Percentiles rank a stretch among this genome's conserved stretches.
These are phyloP conservation scores for Eupeodes corollae DNA, from an alignment of 1,140 invertebrate species.

Conservation along the genomic window DNA sequence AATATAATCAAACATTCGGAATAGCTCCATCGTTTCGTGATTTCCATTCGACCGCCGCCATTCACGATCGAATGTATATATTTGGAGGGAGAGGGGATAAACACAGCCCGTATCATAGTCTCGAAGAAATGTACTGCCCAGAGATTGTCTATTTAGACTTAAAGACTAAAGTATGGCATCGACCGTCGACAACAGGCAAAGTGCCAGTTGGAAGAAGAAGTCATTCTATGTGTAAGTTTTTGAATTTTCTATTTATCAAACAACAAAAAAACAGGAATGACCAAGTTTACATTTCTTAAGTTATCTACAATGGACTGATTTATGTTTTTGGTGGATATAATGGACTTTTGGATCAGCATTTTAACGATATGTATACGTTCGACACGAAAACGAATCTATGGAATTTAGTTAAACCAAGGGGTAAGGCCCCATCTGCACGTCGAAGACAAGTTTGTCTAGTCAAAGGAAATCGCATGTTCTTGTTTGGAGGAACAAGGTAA, in stretches of 20 bases:
- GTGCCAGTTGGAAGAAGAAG: slow-evolving; percentile 64
- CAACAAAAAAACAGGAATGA: not conserved
- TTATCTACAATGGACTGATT: slow-evolving; percentile 61
- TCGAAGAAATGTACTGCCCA: slow-evolving; percentile 66
- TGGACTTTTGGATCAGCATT: slow-evolving; percentile 60
- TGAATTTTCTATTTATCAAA: slow-evolving; percentile 17
- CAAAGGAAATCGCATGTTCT: slow-evolving; percentile 55
- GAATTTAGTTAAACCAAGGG: slow-evolving; percentile 48
- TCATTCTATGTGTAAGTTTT: slow-evolving; percentile 74
- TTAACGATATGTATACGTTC: slow-evolving; percentile 69
- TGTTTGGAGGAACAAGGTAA: slow-evolving; percentile 80
- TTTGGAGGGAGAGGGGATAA: slow-evolving; percentile 73
- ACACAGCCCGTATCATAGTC: slow-evolving; percentile 49
- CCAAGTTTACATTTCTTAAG: slow-evolving; percentile 37
- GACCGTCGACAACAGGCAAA: slow-evolving; percentile 44
- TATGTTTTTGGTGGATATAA: slow-evolving; percentile 86
- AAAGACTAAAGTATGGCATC: slow-evolving; percentile 53
- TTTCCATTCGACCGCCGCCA: slow-evolving; percentile 72
- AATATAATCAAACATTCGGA: slow-evolving; percentile 46
- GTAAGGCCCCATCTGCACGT: slow-evolving; percentile 52
- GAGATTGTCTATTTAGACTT: slow-evolving; percentile 68
- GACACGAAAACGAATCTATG: slow-evolving; percentile 49
- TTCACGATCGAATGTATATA: slow-evolving; percentile 67
- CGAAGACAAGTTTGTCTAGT: slow-evolving; percentile 69
- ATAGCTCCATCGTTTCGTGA: slow-evolving; percentile 62